Conservation (phyloP, 2,888 invertebrate species). For the Timandra comae region DNA sequence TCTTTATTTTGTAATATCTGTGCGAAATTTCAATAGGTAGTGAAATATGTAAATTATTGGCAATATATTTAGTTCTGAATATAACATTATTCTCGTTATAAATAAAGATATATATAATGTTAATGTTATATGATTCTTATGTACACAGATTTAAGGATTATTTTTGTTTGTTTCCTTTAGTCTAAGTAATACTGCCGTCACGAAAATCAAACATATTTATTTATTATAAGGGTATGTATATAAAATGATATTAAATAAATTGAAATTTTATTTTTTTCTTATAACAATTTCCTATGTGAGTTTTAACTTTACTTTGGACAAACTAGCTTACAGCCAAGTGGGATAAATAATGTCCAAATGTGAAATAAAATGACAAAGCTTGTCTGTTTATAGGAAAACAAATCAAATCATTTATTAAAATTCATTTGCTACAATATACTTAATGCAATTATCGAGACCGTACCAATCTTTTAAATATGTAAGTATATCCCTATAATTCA, state of each 20-base stretch:
- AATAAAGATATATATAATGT: conserved; percentile 5
- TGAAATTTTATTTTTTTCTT: conserved; percentile 1
- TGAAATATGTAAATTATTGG: conserved; percentile 9
- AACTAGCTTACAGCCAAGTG: too few relatives aligned
- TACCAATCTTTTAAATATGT: too few relatives aligned
- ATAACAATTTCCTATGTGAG: too few relatives aligned
- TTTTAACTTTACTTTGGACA: too few relatives aligned
- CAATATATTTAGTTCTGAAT: conserved; percentile 10
- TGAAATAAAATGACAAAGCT: too few relatives aligned
- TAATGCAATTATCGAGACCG: too few relatives aligned
- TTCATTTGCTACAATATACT: too few relatives aligned
- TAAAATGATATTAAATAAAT: conserved; percentile 19
- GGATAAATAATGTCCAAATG: too few relatives aligned
- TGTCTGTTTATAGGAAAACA: too few relatives aligned
- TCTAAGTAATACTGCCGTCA: conserved; percentile 25
- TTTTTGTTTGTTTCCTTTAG: conserved; percentile 16
- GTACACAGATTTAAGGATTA: conserved; percentile 14
- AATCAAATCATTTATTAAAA: too few relatives aligned
- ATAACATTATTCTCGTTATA: conserved; percentile 11
- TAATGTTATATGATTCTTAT: conserved; percentile 14
- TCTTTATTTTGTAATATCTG: conserved; percentile 3
- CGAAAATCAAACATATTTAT: conserved; percentile 16
- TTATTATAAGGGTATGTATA: conserved; percentile 23
- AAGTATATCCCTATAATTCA: too few relatives aligned
- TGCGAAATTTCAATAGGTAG: conserved; percentile 7